Conservation (phyloP, 2,888 invertebrate genomes). For the Noctua fimbriata region DNA sequence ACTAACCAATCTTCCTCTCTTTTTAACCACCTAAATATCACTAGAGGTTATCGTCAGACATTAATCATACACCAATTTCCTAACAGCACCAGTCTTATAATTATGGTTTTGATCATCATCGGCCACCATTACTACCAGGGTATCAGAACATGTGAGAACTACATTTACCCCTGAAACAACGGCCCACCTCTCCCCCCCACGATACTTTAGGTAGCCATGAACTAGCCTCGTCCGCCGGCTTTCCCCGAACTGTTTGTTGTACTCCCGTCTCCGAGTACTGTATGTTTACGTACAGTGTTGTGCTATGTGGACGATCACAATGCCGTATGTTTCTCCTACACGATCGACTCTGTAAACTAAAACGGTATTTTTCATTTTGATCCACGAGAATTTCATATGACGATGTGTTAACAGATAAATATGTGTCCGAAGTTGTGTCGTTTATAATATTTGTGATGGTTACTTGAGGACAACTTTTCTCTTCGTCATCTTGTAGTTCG, state of each 20-base stretch:
- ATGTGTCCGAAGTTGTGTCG: constrained; percentile 37
- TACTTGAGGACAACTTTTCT: neutral
- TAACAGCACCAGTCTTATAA: neutral
- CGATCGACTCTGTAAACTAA: constrained; percentile 66
- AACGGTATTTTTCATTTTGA: constrained; percentile 68
- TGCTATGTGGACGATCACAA: constrained; percentile 65
- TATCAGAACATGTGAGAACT: neutral
- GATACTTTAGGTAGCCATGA: constrained; percentile 38
- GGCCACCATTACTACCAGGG: neutral
- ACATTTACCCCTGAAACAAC: constrained; percentile 17
- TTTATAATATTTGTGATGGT: constrained; percentile 2
- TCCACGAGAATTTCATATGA: constrained; percentile 66
- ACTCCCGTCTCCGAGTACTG: constrained; percentile 71
- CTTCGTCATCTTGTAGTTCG: neutral
- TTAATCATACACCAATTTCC: neutral
- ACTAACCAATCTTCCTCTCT: neutral
- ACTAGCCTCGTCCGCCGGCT: constrained; percentile 61
- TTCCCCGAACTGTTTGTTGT: constrained; percentile 77
- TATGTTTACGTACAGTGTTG: constrained; percentile 63
- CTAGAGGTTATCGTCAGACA: neutral
- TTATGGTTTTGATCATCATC: neutral
- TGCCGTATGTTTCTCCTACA: constrained; percentile 65
- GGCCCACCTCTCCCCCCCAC: neutral
- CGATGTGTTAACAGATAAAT: constrained; percentile 44
- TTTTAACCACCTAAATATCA: neutral